phyloP scores from a whole-genome alignment of 2,888 invertebrate species.

The Lapara coniferarum region DNA sequence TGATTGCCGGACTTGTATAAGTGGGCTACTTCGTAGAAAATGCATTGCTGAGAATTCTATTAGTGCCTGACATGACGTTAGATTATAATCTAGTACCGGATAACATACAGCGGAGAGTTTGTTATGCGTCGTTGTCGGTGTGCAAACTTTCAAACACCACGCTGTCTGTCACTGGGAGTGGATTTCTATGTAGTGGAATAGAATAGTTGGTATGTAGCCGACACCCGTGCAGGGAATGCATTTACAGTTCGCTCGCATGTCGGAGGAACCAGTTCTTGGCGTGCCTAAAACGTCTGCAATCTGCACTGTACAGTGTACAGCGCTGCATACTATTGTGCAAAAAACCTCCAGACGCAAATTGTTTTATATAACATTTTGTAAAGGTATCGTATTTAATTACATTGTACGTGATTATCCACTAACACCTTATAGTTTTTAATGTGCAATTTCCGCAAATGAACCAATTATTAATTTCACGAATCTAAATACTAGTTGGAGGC shows the following conservation, averaged over 20 bases:
- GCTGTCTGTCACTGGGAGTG: constrained; percentile 47
- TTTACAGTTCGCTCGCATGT: constrained; percentile 42
- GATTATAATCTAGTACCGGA: too few relatives aligned
- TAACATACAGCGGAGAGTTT: constrained; percentile 1
- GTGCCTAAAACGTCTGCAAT: constrained; percentile 34
- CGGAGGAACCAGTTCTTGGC: constrained; percentile 47
- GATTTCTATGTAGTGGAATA: constrained; percentile 59
- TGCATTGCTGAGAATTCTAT: too few relatives aligned
- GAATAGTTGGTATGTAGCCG: constrained; percentile 39
- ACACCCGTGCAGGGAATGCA: constrained; percentile 30
- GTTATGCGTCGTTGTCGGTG: constrained; percentile 16
- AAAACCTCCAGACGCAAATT: constrained; percentile 22
- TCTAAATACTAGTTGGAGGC: constrained; percentile 26
- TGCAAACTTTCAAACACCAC: constrained; percentile 25
- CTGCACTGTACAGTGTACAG: constrained; percentile 29
- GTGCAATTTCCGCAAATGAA: constrained; percentile 34
- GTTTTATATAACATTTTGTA: constrained; percentile 22
- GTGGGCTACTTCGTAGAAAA: too few relatives aligned
- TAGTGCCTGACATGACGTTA: too few relatives aligned
- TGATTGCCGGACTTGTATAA: too few relatives aligned
- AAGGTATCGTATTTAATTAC: constrained; percentile 26
- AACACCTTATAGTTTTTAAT: constrained; percentile 26
- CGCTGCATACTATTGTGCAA: constrained; percentile 32
- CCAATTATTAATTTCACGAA: constrained; percentile 33
- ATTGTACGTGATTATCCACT: constrained; percentile 29